Conservation (phyloP, 1,140 invertebrate genomes). For the Tetragnatha versicolor region DNA sequence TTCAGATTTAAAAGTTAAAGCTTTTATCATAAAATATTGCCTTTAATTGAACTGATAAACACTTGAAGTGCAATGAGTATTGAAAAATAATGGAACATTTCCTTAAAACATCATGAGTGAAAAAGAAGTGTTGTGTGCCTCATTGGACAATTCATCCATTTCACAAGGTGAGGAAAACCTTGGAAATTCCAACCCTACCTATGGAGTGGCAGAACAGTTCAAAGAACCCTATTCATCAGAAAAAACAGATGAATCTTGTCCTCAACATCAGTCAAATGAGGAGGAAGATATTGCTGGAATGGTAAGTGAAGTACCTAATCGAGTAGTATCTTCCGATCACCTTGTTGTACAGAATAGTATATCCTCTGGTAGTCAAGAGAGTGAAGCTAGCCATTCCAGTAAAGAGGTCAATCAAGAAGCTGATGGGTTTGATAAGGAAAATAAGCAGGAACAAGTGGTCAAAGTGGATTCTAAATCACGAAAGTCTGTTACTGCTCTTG, state of each 20-base stretch:
- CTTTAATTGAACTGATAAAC: too few species aligned
- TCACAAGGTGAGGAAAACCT: constrained; percentile 12
- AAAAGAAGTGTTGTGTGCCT: constrained; percentile 25
- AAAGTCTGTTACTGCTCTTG: neutral
- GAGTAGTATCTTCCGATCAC: neutral
- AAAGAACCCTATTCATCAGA: neutral
- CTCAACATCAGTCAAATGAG: neutral
- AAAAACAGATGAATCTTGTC: neutral
- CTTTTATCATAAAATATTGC: too few species aligned
- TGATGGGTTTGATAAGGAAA: too few species aligned
- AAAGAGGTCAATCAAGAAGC: too few species aligned
- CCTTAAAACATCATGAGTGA: constrained; percentile 15
- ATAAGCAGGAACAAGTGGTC: neutral
- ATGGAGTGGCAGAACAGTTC: neutral
- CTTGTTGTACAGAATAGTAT: neutral
- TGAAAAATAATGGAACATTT: neutral
- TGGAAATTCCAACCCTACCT: constrained; percentile 22
- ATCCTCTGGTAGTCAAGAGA: neutral
- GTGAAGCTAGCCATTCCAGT: neutral
- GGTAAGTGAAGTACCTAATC: neutral
- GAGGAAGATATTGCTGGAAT: too few species aligned
- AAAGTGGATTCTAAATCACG: neutral
- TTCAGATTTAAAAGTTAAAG: too few species aligned
- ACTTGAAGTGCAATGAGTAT: neutral
- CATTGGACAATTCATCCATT: constrained; percentile 28